These are phyloP conservation scores for Rhamphomyia laevipes DNA, from an alignment of 2,888 invertebrate species.

Conservation along the genomic window DNA sequence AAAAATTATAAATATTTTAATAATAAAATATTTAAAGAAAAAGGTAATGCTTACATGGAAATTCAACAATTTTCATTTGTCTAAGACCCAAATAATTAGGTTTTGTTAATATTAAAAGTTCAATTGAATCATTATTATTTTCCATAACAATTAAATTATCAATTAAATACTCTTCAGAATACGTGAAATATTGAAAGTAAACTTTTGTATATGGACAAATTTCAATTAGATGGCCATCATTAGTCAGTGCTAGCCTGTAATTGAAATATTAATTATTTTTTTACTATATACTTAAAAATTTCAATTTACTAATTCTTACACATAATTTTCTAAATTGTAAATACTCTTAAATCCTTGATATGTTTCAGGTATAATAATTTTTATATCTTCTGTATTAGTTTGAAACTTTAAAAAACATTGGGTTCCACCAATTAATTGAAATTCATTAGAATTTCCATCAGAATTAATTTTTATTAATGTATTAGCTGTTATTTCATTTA, in stretches of 20 bases:
- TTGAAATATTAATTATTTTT: not conserved
- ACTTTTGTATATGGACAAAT: conserved; percentile 30
- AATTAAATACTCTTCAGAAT: conserved; percentile 17
- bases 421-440: conserved; percentile 19
- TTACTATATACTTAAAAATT: no score
- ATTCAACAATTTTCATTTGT: conserved; percentile 30
- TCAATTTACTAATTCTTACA: conserved; percentile 21
- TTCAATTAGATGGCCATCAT: conserved; percentile 29
- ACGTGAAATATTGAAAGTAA: conserved; percentile 5
- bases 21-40: not conserved
- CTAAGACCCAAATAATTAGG: conserved; percentile 13
- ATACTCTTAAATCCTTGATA: conserved; percentile 27
- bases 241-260: conserved; percentile 26
- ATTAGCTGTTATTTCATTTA: conserved; percentile 18
- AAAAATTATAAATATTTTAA: not conserved
- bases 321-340: conserved; percentile 27
- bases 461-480: conserved; percentile 13
- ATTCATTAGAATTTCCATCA: conserved; percentile 5
- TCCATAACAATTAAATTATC: conserved; percentile 33
- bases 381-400: conserved; percentile 15
- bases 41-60: conserved; percentile 25
- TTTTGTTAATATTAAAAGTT: conserved; percentile 30
- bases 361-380: conserved; percentile 20
- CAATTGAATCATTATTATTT: conserved; percentile 28
- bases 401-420: conserved; percentile 19